Evolutionary conservation across 2,797 vertebrate species (phyloP).

Genomic region (Hybognathus amarus): DNA sequence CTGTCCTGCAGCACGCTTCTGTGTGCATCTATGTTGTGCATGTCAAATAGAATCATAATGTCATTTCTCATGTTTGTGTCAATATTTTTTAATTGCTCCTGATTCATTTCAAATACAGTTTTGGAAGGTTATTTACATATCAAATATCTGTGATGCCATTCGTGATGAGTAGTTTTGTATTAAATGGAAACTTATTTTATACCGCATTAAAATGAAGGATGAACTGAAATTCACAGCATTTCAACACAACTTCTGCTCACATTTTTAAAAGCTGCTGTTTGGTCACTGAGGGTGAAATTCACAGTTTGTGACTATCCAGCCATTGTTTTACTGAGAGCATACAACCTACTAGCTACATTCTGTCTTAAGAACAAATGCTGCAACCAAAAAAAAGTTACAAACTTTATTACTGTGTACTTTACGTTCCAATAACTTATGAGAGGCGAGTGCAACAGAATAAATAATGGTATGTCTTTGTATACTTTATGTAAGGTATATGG

Average conservation of each 20-base stretch:
- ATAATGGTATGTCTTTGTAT: constrained; percentile 19
- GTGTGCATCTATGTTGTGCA: too few species aligned
- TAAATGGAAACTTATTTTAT: not conserved
- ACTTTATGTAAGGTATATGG: not conserved
- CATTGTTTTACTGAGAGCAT: not conserved
- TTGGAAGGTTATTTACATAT: not conserved
- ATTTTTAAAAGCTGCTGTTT: not conserved
- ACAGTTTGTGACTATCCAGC: not conserved
- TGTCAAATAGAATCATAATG: too few species aligned
- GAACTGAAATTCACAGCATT: not conserved
- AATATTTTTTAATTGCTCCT: too few species aligned
- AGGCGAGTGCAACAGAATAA: not conserved
- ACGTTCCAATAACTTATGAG: not conserved
- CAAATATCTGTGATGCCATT: not conserved
- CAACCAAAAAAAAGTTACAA: not conserved
- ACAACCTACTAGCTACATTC: not conserved
- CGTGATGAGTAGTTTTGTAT: not conserved
- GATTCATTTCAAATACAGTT: not conserved
- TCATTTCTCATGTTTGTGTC: too few species aligned
- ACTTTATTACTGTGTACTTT: not conserved
- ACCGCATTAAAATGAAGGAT: not conserved
- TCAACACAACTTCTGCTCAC: not conserved
- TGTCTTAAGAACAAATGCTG: not conserved
- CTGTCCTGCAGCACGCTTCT: too few species aligned
- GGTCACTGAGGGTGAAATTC: not conserved